Conservation (phyloP, 2,888 invertebrate species). For the Chrysotoxum bicinctum region DNA sequence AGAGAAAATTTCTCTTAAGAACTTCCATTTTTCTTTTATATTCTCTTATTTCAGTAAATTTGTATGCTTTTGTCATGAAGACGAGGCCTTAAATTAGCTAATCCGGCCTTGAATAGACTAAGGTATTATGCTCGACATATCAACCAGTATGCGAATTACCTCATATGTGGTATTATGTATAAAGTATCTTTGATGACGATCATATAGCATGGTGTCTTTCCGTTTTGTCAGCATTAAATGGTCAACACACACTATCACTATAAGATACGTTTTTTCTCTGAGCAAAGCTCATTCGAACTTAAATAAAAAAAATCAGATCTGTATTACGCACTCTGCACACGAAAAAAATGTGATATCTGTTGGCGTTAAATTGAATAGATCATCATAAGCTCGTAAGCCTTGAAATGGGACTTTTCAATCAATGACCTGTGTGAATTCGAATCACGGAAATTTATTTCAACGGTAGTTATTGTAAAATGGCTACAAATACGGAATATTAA, state of each 20-base stretch:
- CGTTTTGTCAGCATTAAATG: neutral
- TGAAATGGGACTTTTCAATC: neutral
- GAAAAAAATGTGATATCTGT: neutral
- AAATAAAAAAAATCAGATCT: neutral
- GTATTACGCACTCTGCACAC: neutral
- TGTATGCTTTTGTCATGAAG: neutral
- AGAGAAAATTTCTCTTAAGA: too few relatives aligned
- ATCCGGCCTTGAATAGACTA: neutral
- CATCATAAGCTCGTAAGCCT: neutral
- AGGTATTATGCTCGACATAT: neutral
- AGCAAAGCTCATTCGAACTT: neutral
- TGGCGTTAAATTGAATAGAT: neutral
- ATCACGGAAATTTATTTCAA: conserved; percentile 11
- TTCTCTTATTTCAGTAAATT: too few relatives aligned
- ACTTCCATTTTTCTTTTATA: too few relatives aligned
- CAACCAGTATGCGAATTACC: neutral
- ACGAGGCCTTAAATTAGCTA: neutral
- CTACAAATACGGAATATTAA: neutral
- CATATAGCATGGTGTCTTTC: neutral
- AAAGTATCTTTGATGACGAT: neutral
- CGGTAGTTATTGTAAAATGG: conserved; percentile 3
- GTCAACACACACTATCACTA: neutral
- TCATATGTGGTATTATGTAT: neutral
- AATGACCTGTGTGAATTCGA: neutral
- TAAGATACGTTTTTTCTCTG: neutral